Evolutionary conservation across 2,888 invertebrate species (phyloP), one percentile per base, ranked within the genome.

Genomic region (Acrobasis suavella): DNA sequence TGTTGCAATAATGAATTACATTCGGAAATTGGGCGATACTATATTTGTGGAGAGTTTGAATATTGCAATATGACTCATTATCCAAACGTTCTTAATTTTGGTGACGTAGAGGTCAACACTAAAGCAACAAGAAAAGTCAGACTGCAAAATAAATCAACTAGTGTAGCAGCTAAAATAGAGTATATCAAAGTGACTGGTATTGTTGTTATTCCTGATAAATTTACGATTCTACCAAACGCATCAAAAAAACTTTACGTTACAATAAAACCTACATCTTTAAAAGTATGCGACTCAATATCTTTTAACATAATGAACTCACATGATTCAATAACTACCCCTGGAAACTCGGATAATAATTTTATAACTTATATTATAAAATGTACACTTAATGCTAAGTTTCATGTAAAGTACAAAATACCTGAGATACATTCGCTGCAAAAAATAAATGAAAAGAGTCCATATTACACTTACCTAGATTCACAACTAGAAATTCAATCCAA

Each of bases 31-130:
- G 89, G 93, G 1, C 84, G 93, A 61, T 87, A 93, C 63, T 94
- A 94, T 65, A 81, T 95, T 17, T 91, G 94, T 71, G 95, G 94
- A 0, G 88, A 93, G 74, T 92, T 88, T 64, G 94, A 94, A 80
- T 79, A 83, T 55, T 87, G 93, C 38, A 76, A 81, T 37, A 78
- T 95, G 15, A 76, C 76, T 6, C 83, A 94, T 66, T 69, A 74
- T 22, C 95, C 95, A 0, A 81, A 88, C 64, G 71, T 77, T 9
- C 65, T 94, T 0, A 70, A 89, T 65, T 89, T 94, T 66, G 88
- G 87, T 2, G 79, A 93, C 49, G 79, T 94, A 10, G 51, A 71
- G 50, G 77, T 93, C 2, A 81, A 86, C 72, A 78, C 74, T 46
- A 74, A 79, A 77, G 77, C 78, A 10, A 79, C 80, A 1, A 90